Evolutionary conservation across 2,797 vertebrate species (phyloP).

Genomic region (Molossus alvarezi): DNA sequence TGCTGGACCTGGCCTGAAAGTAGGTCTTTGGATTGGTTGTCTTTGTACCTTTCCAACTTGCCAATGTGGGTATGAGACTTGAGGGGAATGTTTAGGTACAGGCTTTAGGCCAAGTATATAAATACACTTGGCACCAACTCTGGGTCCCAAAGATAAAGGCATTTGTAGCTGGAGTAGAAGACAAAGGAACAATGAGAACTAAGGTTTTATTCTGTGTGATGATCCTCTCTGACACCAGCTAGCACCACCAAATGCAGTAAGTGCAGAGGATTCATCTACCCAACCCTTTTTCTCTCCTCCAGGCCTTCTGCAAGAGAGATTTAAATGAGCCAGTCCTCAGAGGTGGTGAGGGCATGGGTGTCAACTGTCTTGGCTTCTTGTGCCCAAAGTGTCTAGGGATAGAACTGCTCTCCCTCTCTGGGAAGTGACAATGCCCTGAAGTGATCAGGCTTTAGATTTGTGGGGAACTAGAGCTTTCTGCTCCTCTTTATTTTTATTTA

Average conservation of each 20-base stretch:
- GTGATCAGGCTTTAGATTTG: not conserved
- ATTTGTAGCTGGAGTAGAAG: constrained; percentile 50
- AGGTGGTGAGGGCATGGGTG: not conserved
- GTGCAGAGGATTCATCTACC: not conserved
- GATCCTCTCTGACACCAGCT: not conserved
- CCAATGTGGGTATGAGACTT: constrained; percentile 16
- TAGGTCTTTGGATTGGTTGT: constrained; percentile 41
- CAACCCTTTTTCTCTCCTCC: not conserved
- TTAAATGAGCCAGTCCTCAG: constrained; percentile 24
- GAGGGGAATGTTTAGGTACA: constrained; percentile 26
- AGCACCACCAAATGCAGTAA: not conserved
- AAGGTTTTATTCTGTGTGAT: constrained; percentile 23
- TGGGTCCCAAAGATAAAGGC: constrained; percentile 37
- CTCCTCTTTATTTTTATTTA: constrained; percentile 47
- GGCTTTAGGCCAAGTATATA: not conserved
- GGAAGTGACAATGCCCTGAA: not conserved
- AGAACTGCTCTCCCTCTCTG: not conserved
- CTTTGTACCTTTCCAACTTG: constrained; percentile 54
- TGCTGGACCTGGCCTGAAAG: constrained; percentile 13
- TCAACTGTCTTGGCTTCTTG: not conserved
- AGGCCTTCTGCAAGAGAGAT: constrained; percentile 24
- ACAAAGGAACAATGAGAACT: not conserved
- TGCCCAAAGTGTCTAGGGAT: not conserved
- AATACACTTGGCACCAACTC: constrained; percentile 9
- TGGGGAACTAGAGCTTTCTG: not conserved